Conservation (phyloP, 2,797 vertebrate species). For the Atherinosoma microstoma region DNA sequence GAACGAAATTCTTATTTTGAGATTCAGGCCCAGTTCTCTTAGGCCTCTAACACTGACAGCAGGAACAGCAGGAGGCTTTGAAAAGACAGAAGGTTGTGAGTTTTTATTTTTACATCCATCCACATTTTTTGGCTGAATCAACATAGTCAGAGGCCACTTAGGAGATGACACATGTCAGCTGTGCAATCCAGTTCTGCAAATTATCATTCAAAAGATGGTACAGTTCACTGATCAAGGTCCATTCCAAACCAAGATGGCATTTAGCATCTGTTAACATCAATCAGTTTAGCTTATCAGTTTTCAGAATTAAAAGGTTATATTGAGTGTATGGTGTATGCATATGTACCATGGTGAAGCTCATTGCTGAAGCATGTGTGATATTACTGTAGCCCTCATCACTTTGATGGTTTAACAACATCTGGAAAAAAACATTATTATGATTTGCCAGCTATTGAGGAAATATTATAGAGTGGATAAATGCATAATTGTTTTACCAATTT, state of each 20-base stretch:
- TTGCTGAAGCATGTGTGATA: neutral
- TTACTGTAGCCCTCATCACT: neutral
- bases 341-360: neutral
- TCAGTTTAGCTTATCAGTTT: neutral
- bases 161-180: constrained; percentile 57
- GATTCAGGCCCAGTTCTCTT: neutral
- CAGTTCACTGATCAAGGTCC: constrained; percentile 37
- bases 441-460: neutral
- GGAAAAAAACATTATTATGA: neutral
- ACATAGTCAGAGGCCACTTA: constrained; percentile 43
- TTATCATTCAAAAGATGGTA: constrained; percentile 32
- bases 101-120: constrained; percentile 7
- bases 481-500: no score
- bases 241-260: constrained; percentile 44
- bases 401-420: neutral
- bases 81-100: constrained; percentile 37
- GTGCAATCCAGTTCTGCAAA: constrained; percentile 45
- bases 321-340: neutral
- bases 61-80: constrained; percentile 30
- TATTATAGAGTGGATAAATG: no score
- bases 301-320: neutral
- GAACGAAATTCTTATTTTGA: neutral
- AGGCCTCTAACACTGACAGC: constrained; percentile 17
- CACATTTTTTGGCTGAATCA: constrained; percentile 46
- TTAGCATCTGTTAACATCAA: constrained; percentile 41